Evolutionary conservation across 92 coral and sea anemone genomes (phyloP), one percentile per base, ranked within the genome.

Genomic region (Epizoanthus rinbou): DNA sequence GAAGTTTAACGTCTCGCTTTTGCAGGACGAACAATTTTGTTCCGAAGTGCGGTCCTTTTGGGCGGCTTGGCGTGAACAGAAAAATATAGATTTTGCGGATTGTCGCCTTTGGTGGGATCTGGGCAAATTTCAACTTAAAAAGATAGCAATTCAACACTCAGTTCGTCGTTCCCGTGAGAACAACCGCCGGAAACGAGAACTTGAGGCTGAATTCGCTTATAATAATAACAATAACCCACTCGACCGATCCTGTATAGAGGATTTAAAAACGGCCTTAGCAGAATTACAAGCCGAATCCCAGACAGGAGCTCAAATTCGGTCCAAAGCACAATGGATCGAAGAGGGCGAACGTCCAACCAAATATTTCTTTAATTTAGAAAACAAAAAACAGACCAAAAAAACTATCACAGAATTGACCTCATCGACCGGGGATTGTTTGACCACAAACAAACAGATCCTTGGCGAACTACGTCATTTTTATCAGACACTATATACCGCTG

Each of bases 391-490:
- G 57, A 16, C 75, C 57, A n/a, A 70, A 6, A 39, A 41, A 39
- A 70, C 5, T 4, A 70, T 70, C 52, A 70, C 75, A 1, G 75
- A 70, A 10, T 22, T 70, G 10, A 14, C 28, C 57, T 70, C 75
- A 3, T 57, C 75, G 1, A 13, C 75, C 21, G 73, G 73, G 22
- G 73, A 68, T 4, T 16, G 6, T 3, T 28, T 68, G n/a, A 16
- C 0, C 15, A 70, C 57, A 8, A 70, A 13, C 25, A 4, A 41
- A n/a, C 14, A 70, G 23, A 70, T 41, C 28, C 75, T 70, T 4
- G 57, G 75, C 0, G 75, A 39, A 25, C 75, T 70, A 0, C n/a
- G n/a, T n/a, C n/a, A n/a, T 22, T 89, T 85, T 25, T 89, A 82
- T 39, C 81, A 75, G 64, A 4, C 16, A 0, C 81, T 89, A 0